A percentile compares a stretch with the other conserved stretches of the same genome.
phyloP scores from a whole-genome alignment of 2,797 vertebrate species.

The Aulostomus chinensis region DNA sequence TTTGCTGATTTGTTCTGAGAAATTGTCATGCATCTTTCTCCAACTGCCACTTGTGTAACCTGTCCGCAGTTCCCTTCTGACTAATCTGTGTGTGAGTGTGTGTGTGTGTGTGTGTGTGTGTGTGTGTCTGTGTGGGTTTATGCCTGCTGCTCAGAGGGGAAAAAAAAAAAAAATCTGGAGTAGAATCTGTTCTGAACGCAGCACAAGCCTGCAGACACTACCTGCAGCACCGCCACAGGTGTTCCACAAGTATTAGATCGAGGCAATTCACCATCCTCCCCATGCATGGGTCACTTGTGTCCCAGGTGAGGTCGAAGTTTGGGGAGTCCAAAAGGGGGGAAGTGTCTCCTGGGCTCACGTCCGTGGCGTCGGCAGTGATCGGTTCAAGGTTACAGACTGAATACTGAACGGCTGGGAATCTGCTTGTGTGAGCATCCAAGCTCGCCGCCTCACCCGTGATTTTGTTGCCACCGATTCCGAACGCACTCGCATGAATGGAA shows the following conservation, averaged over 20 bases:
- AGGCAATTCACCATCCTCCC: not conserved
- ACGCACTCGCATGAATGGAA: too few relatives aligned
- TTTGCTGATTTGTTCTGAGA: not conserved
- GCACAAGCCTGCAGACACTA: conserved; percentile 12
- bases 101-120: too few relatives aligned
- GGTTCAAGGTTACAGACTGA: too few relatives aligned
- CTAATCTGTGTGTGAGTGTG: conserved; percentile 52
- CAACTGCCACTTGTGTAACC: conserved; percentile 20
- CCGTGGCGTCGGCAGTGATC: too few relatives aligned
- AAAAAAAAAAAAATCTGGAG: conserved; percentile 52
- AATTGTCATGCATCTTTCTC: conserved; percentile 7
- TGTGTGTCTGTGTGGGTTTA: conserved; percentile 46
- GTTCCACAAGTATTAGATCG: not conserved
- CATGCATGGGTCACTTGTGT: too few relatives aligned
- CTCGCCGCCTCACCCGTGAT: too few relatives aligned
- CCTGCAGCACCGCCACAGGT: conserved; percentile 35
- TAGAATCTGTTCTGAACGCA: not conserved
- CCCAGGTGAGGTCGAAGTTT: too few relatives aligned
- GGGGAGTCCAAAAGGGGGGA: too few relatives aligned
- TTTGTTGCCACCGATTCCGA: too few relatives aligned
- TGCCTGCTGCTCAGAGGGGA: conserved; percentile 49
- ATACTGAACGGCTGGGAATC: too few relatives aligned
- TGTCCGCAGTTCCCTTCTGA: conserved; percentile 45
- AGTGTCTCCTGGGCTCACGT: too few relatives aligned
- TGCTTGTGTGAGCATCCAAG: too few relatives aligned